Conservation (phyloP, 2,113 vertebrate genomes). For the Lasiurus cinereus region DNA sequence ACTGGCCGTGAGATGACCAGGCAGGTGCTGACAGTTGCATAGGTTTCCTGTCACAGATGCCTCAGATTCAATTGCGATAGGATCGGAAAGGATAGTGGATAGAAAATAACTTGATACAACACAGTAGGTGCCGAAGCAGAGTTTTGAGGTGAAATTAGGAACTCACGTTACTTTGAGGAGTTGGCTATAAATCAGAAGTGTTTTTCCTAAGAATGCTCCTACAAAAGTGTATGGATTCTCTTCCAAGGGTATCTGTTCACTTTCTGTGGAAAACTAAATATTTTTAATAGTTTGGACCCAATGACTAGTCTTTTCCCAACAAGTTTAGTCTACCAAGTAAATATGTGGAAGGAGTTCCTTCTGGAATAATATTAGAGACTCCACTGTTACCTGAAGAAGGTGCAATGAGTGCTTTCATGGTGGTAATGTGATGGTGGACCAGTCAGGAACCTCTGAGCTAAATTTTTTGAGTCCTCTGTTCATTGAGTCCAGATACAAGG, state of each 20-base stretch:
- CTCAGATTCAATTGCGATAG: background rate
- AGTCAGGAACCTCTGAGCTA: background rate
- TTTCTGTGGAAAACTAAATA: background rate
- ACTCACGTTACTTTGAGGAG: background rate
- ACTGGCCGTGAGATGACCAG: background rate
- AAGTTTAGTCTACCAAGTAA: background rate
- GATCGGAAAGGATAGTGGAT: background rate
- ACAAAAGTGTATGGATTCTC: background rate
- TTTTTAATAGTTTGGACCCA: background rate
- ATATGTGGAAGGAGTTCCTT: background rate
- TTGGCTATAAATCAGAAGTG: background rate
- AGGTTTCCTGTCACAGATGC: conserved; percentile 6
- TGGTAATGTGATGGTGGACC: background rate
- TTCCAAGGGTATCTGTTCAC: background rate
- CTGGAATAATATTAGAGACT: background rate
- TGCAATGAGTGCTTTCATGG: background rate
- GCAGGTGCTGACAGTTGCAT: conserved; percentile 35
- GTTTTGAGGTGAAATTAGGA: background rate
- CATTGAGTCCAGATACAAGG: background rate
- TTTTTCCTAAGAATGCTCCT: background rate
- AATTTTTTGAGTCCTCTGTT: background rate
- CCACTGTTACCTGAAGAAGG: background rate
- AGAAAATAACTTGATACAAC: background rate
- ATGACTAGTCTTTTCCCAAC: background rate
- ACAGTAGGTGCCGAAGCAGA: background rate